Conservation (phyloP, 2,888 invertebrate genomes). For the Oligia latruncula region DNA sequence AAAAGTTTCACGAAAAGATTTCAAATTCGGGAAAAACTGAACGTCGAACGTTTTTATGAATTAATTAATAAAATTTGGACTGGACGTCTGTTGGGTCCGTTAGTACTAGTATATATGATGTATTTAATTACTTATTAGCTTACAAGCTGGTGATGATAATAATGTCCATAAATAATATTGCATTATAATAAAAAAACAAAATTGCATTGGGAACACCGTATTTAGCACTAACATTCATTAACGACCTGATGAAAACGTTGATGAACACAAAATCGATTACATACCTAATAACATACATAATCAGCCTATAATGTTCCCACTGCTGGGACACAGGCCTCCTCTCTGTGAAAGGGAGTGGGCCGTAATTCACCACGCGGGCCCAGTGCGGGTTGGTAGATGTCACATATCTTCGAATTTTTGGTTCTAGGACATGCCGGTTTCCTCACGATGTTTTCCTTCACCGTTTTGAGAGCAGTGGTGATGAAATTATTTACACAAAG, state of each 20-base stretch:
- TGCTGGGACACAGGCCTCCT: too few relatives aligned
- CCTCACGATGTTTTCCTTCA: too few relatives aligned
- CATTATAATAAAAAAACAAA: background rate
- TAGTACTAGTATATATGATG: background rate
- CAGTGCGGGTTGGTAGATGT: too few relatives aligned
- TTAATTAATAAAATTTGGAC: background rate
- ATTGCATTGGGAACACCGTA: background rate
- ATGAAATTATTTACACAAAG: too few relatives aligned
- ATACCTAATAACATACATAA: too few relatives aligned
- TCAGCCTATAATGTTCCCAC: too few relatives aligned
- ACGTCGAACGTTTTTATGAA: background rate
- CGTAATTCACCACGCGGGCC: too few relatives aligned
- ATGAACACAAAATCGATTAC: constrained; percentile 4
- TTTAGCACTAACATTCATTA: background rate
- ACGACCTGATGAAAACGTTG: background rate
- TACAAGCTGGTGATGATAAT: background rate
- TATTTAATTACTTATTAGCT: background rate
- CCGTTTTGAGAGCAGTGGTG: too few relatives aligned
- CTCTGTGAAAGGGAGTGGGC: too few relatives aligned
- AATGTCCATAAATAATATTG: background rate
- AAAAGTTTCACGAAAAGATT: background rate
- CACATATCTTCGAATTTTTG: too few relatives aligned
- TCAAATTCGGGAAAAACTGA: background rate
- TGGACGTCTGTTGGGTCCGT: background rate
- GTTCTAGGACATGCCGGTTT: too few relatives aligned